Evolutionary conservation across 2,113 vertebrate species (phyloP).

Genomic region (Calidris pygmaea): DNA sequence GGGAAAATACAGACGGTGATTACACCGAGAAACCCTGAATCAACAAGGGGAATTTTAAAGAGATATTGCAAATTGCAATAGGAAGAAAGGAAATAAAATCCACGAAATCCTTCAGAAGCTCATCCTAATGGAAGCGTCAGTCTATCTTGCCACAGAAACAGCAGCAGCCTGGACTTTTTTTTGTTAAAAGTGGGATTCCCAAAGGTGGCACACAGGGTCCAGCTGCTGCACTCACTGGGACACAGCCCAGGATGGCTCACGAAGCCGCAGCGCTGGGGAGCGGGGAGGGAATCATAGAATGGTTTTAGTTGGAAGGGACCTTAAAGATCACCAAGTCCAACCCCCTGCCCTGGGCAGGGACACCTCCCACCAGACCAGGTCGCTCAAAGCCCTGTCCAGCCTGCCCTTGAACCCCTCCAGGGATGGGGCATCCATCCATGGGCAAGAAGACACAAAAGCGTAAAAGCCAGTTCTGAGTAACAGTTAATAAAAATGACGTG

Average conservation of each 20-base stretch:
- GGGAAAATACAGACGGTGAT: not conserved
- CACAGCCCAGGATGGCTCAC: not conserved
- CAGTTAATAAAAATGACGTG: not conserved
- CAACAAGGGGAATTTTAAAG: not conserved
- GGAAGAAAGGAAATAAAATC: not conserved
- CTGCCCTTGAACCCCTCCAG: no score
- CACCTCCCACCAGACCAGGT: no score
- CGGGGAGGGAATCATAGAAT: no score
- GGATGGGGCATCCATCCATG: no score
- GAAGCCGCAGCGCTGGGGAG: rapidly evolving
- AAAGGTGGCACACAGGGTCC: not conserved
- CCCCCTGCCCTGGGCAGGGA: no score
- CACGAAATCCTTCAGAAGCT: not conserved
- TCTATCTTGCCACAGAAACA: not conserved
- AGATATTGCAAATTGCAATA: not conserved
- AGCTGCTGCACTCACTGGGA: rapidly evolving
- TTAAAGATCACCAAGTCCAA: no score
- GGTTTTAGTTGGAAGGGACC: no score
- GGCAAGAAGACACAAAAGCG: not conserved
- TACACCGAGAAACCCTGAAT: not conserved
- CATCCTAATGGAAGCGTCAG: not conserved
- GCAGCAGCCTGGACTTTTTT: not conserved
- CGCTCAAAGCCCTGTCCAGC: no score
- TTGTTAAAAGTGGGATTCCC: not conserved
- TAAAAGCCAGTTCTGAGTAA: not conserved